phyloP scores from a whole-genome alignment of 2,888 invertebrate genomes.

The Pemphredon lugubris region DNA sequence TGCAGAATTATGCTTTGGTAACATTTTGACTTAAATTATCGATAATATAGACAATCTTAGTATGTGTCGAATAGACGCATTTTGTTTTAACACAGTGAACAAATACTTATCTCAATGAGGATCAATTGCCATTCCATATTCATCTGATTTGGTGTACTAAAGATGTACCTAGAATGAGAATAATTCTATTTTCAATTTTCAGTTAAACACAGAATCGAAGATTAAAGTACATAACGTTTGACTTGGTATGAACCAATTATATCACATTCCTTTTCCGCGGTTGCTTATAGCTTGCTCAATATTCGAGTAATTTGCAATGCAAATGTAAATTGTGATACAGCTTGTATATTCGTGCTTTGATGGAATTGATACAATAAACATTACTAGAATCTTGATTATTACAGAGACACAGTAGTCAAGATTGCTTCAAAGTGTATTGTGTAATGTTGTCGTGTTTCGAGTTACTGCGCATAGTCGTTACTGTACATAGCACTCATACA shows the following conservation, averaged over 20 bases:
- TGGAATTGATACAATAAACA: conserved; percentile 13
- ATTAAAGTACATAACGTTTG: conserved; percentile 59
- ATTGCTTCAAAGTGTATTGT: conserved; percentile 10
- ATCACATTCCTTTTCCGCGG: conserved; percentile 11
- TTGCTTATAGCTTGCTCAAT: conserved; percentile 45
- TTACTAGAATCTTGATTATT: conserved; percentile 25
- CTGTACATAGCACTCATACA: too few species aligned
- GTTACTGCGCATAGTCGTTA: too few species aligned
- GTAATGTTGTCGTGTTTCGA: neutral
- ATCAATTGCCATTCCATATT: conserved; percentile 4
- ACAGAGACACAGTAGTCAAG: conserved; percentile 17
- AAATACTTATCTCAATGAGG: neutral
- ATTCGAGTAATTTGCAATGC: conserved; percentile 4
- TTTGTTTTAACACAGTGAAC: neutral
- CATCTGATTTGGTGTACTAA: neutral
- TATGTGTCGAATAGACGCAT: too few species aligned
- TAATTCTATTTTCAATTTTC: conserved; percentile 64
- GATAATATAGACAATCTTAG: too few species aligned
- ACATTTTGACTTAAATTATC: too few species aligned
- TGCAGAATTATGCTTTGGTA: too few species aligned
- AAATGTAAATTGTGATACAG: conserved; percentile 10
- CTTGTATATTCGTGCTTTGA: conserved; percentile 26
- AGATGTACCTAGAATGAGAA: conserved; percentile 45
- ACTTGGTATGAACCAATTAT: conserved; percentile 60
- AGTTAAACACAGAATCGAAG: conserved; percentile 66